A percentile compares a stretch with the other conserved stretches of the same genome.
Evolutionary conservation across 2,888 invertebrate genomes (phyloP).

Genomic region (Notocelia uddmanniana): DNA sequence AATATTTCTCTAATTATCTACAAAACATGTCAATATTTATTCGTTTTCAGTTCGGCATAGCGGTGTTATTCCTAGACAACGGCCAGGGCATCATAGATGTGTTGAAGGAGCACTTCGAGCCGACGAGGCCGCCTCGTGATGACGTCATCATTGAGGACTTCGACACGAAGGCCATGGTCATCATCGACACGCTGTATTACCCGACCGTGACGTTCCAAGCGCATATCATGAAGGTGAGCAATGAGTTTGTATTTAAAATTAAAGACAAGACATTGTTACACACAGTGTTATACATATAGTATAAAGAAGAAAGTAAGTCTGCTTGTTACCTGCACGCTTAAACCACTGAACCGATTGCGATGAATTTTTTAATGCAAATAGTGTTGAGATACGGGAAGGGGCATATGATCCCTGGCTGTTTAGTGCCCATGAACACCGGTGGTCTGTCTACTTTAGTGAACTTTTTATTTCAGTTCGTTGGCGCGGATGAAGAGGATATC

Average conservation of each 20-base stretch:
- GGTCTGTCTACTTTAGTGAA: neutral
- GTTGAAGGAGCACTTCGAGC: conserved; percentile 62
- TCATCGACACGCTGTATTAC: conserved; percentile 77
- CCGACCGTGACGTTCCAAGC: conserved; percentile 77
- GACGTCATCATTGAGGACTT: conserved; percentile 77
- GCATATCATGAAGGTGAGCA: conserved; percentile 75
- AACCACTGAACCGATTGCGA: too few relatives aligned
- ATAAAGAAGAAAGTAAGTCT: too few relatives aligned
- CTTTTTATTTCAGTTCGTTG: conserved; percentile 67
- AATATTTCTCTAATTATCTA: too few relatives aligned
- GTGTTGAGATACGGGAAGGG: too few relatives aligned
- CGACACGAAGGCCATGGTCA: conserved; percentile 74
- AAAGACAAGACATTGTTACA: too few relatives aligned
- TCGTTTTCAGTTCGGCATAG: conserved; percentile 73
- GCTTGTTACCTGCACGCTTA: too few relatives aligned
- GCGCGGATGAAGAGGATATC: conserved; percentile 74
- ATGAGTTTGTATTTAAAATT: neutral
- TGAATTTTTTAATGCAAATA: too few relatives aligned
- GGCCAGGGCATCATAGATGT: conserved; percentile 78
- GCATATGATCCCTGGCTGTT: too few relatives aligned
- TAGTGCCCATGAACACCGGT: too few relatives aligned
- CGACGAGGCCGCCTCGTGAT: conserved; percentile 51
- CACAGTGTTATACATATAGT: too few relatives aligned
- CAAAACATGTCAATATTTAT: neutral
- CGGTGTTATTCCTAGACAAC: conserved; percentile 72